Base-by-base conservation (phyloP, 2,888 invertebrate genomes). In the Rhamnusium bicolor region DNA sequence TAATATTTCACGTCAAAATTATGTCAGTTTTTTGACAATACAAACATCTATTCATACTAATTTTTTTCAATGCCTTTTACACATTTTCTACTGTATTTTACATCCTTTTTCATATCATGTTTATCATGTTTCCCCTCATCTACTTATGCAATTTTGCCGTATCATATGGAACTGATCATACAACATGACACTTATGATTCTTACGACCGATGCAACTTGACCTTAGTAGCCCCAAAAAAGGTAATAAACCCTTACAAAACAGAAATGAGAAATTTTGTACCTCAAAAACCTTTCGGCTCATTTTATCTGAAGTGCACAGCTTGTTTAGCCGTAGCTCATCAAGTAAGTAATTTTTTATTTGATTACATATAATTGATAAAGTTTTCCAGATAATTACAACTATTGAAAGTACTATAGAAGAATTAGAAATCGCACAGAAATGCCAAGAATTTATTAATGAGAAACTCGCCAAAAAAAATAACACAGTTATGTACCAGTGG, bases 181-280 rank as follows among this genome's bases (percentile, higher is more conserved):
- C n/a, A n/a, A n/a, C n/a, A n/a, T n/a, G n/a, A n/a, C n/a, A n/a
- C n/a, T n/a, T n/a, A n/a, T n/a, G n/a, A n/a, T n/a, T n/a, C n/a
- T n/a, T n/a, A n/a, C n/a, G n/a, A n/a, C 12, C 4, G 67, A 3
- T 80, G 80, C 69, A 79, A 81, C 65, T 69, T 65, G n/a, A 77
- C 80, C 12, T 53, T 82, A 29, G 75, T 76, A 5, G 77, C 79
- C 18, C 84, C 84, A 6, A 83, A 82, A 69, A 77, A 78, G 72
- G 71, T 83, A 18, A 84, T 84, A 18, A 84, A 84, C 66, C 82
- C 81, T 3, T 83, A 83, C 61, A 81, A 75, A 65, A 62, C 81
- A 14, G 61, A 76, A 49, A 58, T 84, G n/a, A 56, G 74, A 21
- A 82, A 82, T 60, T 72, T 73, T 19, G 83, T 84, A 0, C 76